Evolutionary conservation across 2,888 invertebrate species (phyloP), one percentile per base, ranked within the genome.

Genomic region (Microctonus brassicae): DNA sequence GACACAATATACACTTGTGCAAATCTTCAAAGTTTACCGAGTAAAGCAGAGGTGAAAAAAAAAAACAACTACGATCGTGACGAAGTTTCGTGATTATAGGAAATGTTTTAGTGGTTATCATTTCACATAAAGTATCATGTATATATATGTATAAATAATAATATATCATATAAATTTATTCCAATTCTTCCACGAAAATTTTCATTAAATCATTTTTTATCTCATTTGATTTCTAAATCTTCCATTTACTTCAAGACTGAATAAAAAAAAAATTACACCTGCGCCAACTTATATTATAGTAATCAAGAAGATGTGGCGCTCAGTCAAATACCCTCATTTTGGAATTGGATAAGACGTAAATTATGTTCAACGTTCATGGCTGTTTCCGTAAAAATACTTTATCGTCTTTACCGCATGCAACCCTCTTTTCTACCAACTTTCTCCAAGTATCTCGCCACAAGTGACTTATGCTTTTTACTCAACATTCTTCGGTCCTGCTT

Each of bases 281-380:
- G 26, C 26, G 57, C 13, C n/a, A 63, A 63, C 47, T 63, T 11
- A 24, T 29, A 61, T 67, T 66, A 53, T 29, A 22, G 63, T 62
- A 75, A 71, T 73, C 64, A 69, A 34, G 24, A 42, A 63, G 58
- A 73, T 64, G 71, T 53, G 58, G 63, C 61, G 65, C 53, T 53
- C 55, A 70, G 39, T 53, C 61, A 69, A 60, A 58, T 26, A 62
- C 60, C 53, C 29, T 42, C 53, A 24, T 29, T 20, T 33, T 9
- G 34, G 33, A 24, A 34, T 34, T 53, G 33, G 55, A 67, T 78
- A 78, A 78, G 78, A 80, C 78, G 78, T 80, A 80, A 81, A 80
- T 81, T 80, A 78, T 76, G 75, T 78, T 77, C 76, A 76, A 76
- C 76, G 77, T 79, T 77, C 76, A 76, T n/a, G n/a, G n/a, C n/a